Percentiles rank a stretch among this genome's conserved stretches.
Conservation (phyloP, 2,113 vertebrate genomes). For the Marcusenius ussheri region DNA sequence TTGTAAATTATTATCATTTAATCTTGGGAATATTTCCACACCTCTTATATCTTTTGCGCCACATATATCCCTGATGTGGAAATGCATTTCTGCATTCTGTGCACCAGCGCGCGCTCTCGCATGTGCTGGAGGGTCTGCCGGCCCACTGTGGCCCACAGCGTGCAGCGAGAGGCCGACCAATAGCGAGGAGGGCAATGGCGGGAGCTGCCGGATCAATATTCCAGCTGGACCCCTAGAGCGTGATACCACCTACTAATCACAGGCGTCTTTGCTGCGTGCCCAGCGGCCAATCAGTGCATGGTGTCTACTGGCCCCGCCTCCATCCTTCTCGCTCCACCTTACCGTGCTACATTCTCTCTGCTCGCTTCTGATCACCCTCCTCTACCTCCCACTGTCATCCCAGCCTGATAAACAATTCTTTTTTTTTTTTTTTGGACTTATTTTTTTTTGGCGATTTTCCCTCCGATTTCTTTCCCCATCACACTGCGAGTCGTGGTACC, state of each 20-base stretch:
- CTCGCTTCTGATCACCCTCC: not conserved
- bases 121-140: not conserved
- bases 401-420: not conserved
- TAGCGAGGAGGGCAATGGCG: slow-evolving; percentile 30
- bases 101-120: not conserved
- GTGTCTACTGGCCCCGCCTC: not conserved
- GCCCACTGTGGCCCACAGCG: not conserved
- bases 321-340: not conserved
- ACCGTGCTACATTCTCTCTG: not conserved
- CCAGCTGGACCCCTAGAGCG: slow-evolving; percentile 40
- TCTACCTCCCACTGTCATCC: not conserved
- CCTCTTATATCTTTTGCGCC: not conserved
- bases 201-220: slow-evolving; percentile 49
- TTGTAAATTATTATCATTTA: not conserved
- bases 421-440: not conserved
- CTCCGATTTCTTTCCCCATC: not conserved
- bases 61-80: not conserved
- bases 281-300: not conserved
- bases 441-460: not conserved
- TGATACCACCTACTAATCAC: slow-evolving; percentile 61
- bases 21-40: not conserved
- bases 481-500: not conserved
- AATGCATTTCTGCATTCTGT: not conserved
- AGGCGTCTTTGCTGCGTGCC: slow-evolving; percentile 51
- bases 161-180: slow-evolving; percentile 12